These are phyloP conservation scores for Lasioglossum pauxillum DNA, from an alignment of 2,888 invertebrate species.

Conservation along the genomic window DNA sequence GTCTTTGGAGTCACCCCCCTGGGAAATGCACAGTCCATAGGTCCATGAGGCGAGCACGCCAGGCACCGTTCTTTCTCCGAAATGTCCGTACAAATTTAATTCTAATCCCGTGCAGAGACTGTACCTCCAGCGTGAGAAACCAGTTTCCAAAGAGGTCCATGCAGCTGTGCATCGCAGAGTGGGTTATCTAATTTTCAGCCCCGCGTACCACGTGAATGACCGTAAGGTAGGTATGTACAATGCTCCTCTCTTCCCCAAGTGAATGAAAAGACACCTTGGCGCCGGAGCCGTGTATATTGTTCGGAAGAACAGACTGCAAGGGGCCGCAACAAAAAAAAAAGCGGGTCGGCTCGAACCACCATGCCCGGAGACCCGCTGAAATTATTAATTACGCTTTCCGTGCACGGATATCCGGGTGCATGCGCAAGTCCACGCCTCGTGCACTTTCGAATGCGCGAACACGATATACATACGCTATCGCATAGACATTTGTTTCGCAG, in stretches of 20 bases:
- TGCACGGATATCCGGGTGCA: conserved; percentile 66
- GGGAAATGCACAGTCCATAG: no score
- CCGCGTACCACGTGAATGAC: conserved; percentile 53
- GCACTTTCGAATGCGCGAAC: conserved; percentile 44
- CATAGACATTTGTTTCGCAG: conserved; percentile 30
- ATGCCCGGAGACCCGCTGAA: conserved; percentile 51
- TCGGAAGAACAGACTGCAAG: conserved; percentile 26
- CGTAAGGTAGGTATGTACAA: conserved; percentile 44
- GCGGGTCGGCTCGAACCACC: conserved; percentile 35
- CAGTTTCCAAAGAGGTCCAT: conserved; percentile 50
- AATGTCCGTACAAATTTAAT: conserved; percentile 48
- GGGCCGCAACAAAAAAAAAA: conserved; percentile 25
- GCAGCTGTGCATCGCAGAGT: conserved; percentile 60
- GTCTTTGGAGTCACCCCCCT: no score
- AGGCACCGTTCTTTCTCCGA: no score
- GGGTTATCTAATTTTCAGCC: conserved; percentile 67
- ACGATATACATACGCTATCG: conserved; percentile 23
- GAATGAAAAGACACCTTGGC: conserved; percentile 58
- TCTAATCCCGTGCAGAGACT: conserved; percentile 30
- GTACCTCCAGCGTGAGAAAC: conserved; percentile 28
- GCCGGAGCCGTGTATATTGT: conserved; percentile 45
- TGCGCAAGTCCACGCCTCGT: conserved; percentile 64
- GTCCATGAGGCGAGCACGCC: not conserved
- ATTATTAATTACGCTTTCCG: conserved; percentile 73
- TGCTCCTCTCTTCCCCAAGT: conserved; percentile 44